Evolutionary conservation across 2,113 vertebrate genomes (phyloP), one percentile per base, ranked within the genome.

Genomic region (Boulengeromyrus knoepffleri): DNA sequence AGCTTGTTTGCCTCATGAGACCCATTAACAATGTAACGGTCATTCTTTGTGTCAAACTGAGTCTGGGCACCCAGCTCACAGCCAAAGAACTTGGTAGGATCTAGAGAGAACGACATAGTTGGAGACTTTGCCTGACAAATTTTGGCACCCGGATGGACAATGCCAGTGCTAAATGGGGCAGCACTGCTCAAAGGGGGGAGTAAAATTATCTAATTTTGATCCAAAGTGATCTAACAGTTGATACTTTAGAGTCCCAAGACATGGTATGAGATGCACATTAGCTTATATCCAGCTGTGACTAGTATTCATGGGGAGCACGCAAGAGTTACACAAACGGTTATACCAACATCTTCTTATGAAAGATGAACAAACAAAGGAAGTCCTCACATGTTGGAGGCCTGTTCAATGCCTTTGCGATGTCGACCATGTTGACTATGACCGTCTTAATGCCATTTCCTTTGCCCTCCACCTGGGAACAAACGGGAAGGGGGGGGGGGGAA

Each of bases 371-470:
- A 83, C 3, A 3, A 10, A 15, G 42, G 13, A 15, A 45, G 8
- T 92, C 96, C 98, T 98, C 94, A 99, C 99, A 99, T 96, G 97
- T 99, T 96, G 99, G 98, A 98, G 98, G 99, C 97, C 98, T 97
- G 97, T 99, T 99, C 96, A 99, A 95, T 96, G 99, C 98, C 97
- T 99, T 99, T 95, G 98, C 99, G 97, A 99, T 98, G 95, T 99
- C 99, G 97, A 98, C 97, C 99, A 99, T 99, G 98, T 99, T 99
- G 97, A 99, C 99, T 97, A 99, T 99, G 95, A 99, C 98, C n/a
- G 98, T 99, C 97, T 99, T 99, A 96, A 31, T 99, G 97, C 98
- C 99, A 97, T 99, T 99, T 95, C 99, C 98, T 97, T 99, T 99
- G 96, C 99, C 99, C 96, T 99, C 99, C 92, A 99, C 99, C 99